These are phyloP conservation scores for Nebria ingens DNA, from an alignment of 1,140 invertebrate species.

Conservation along the genomic window DNA sequence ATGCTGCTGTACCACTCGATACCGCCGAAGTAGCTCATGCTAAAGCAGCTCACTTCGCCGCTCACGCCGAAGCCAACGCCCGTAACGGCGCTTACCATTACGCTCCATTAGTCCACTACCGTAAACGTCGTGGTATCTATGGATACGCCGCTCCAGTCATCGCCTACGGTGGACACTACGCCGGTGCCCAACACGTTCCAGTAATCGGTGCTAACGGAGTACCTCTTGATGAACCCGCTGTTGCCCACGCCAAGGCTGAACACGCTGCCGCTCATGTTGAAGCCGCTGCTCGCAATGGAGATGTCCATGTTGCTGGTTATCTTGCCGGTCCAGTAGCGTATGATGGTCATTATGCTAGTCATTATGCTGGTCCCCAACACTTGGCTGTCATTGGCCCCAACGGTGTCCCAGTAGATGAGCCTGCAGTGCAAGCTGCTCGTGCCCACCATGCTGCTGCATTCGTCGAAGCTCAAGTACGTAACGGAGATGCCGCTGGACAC, in stretches of 20 bases:
- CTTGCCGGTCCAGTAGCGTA: conserved; percentile 19
- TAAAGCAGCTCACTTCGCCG: conserved; percentile 45
- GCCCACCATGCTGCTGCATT: conserved; percentile 44
- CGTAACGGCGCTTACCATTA: conserved; percentile 10
- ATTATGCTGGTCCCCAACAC: conserved; percentile 13
- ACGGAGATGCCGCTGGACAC: neutral
- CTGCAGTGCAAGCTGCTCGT: conserved; percentile 47
- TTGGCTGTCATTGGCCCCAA: conserved; percentile 14
- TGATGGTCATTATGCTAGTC: conserved; percentile 3
- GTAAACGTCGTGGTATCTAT: conserved; percentile 3
- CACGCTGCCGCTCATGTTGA: conserved; percentile 47
- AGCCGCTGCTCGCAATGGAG: conserved; percentile 27
- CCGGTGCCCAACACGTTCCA: conserved; percentile 14
- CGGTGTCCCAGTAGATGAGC: conserved; percentile 36
- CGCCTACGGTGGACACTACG: conserved; percentile 18
- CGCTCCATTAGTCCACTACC: conserved; percentile 6
- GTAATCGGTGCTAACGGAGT: conserved; percentile 36
- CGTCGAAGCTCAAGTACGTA: conserved; percentile 14
- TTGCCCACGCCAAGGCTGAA: conserved; percentile 47
- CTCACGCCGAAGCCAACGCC: conserved; percentile 37
- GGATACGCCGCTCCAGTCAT: conserved; percentile 7
- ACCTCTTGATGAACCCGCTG: conserved; percentile 51
- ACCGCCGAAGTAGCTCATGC: conserved; percentile 49
- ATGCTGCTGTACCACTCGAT: conserved; percentile 25
- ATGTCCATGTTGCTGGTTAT: conserved; percentile 28